phyloP scores from a whole-genome alignment of 2,888 invertebrate species.

The Eristalis intricaria region DNA sequence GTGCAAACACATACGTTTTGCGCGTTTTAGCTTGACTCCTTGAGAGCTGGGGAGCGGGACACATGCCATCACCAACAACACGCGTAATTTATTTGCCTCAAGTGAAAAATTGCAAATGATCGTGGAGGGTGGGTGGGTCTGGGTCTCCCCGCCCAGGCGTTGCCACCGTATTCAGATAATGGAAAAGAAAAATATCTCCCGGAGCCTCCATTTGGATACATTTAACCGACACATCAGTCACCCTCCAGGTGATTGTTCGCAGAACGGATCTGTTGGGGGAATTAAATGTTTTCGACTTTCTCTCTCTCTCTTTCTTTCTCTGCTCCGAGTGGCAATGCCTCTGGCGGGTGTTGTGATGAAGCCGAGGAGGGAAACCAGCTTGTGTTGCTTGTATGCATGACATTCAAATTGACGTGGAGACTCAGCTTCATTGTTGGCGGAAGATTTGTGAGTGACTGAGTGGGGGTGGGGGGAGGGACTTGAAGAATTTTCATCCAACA shows the following conservation, averaged over 20 bases:
- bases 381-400: background rate
- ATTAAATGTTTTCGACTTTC: slow-evolving; percentile 9
- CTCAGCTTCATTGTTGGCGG: background rate
- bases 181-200: slow-evolving; percentile 8
- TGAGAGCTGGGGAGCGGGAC: too few relatives aligned
- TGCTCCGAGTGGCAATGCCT: background rate
- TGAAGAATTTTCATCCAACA: background rate
- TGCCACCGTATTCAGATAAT: background rate
- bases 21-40: slow-evolving; percentile 1
- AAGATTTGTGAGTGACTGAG: background rate
- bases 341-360: background rate
- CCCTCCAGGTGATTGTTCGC: slow-evolving; percentile 6
- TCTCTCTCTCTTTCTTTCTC: background rate
- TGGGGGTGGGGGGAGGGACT: background rate
- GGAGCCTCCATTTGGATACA: slow-evolving; percentile 11
- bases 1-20: slow-evolving; percentile 20
- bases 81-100: slow-evolving; percentile 32
- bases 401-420: background rate
- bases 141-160: too few relatives aligned
- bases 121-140: background rate
- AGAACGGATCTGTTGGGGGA: background rate
- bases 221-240: slow-evolving; percentile 14
- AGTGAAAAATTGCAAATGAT: slow-evolving; percentile 42
- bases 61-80: slow-evolving; percentile 1
- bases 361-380: background rate